Percentiles rank a stretch among this genome's conserved stretches.
Conservation (phyloP, 1,140 invertebrate species). For the Scaptomyza graminum region DNA sequence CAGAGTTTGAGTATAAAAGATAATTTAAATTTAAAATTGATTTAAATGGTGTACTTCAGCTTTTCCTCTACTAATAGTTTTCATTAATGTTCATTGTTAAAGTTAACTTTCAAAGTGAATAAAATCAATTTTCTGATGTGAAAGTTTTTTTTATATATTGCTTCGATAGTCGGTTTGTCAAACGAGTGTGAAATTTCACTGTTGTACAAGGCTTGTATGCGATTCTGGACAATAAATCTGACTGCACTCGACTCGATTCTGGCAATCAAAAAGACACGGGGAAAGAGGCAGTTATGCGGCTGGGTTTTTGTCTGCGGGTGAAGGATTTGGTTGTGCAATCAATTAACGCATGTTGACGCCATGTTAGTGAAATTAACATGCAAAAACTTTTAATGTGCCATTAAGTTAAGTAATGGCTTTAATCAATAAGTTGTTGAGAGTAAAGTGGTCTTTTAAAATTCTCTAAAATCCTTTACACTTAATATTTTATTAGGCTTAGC, state of each 20-base stretch:
- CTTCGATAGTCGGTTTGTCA: slow-evolving; percentile 7
- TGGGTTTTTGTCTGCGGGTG: neutral
- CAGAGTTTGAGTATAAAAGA: too few species aligned
- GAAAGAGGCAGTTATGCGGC: neutral
- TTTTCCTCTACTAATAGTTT: too few species aligned
- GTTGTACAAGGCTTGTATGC: neutral
- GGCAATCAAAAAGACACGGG: slow-evolving; percentile 5
- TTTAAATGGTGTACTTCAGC: too few species aligned
- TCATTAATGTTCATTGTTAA: neutral
- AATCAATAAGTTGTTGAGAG: neutral
- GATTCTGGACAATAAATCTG: slow-evolving; percentile 28
- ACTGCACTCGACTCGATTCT: slow-evolving; percentile 20
- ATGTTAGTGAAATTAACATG: slow-evolving; percentile 31
- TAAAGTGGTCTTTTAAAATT: neutral
- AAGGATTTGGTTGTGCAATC: slow-evolving; percentile 37
- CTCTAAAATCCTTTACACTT: too few species aligned
- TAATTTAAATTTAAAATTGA: too few species aligned
- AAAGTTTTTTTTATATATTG: slow-evolving; percentile 14
- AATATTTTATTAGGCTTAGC: too few species aligned
- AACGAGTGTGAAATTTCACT: slow-evolving; percentile 11
- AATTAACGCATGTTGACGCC: slow-evolving; percentile 33
- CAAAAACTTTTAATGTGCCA: neutral
- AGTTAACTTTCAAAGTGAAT: neutral
- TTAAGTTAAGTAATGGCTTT: slow-evolving; percentile 1
- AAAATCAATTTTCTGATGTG: neutral